Evolutionary conservation across 2,888 invertebrate species (phyloP).

Genomic region (Lomographa bimaculata): DNA sequence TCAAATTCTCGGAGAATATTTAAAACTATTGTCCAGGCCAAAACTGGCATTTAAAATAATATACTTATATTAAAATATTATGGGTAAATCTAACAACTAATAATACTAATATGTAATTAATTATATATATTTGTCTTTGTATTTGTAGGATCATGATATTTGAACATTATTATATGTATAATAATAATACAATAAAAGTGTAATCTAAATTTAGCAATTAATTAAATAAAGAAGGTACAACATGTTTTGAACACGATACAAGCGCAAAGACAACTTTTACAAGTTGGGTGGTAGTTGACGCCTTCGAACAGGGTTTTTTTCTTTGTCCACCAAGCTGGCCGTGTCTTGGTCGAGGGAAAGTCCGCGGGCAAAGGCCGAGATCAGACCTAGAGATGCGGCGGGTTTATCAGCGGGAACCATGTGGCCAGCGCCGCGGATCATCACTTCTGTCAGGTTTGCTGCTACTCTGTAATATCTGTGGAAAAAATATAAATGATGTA

Average conservation of each 20-base stretch:
- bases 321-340: constrained; percentile 51
- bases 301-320: constrained; percentile 56
- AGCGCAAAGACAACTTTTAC: constrained; percentile 6
- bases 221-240: constrained; percentile 13
- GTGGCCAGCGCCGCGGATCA: constrained; percentile 86
- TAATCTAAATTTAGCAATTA: constrained; percentile 3
- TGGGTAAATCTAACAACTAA: too few relatives aligned
- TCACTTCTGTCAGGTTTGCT: constrained; percentile 83
- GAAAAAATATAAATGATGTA: constrained; percentile 14
- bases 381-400: constrained; percentile 82
- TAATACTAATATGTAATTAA: too few relatives aligned
- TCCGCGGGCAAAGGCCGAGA: constrained; percentile 84
- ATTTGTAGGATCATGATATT: too few relatives aligned
- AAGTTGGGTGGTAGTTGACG: constrained; percentile 50
- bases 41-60: too few relatives aligned
- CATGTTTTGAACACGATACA: constrained; percentile 13
- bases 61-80: too few relatives aligned
- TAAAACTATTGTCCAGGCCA: too few relatives aligned
- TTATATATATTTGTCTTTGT: too few relatives aligned
- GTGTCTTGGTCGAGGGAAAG: constrained; percentile 62
- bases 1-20: too few relatives aligned
- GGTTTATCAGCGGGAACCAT: constrained; percentile 87
- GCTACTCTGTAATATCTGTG: constrained; percentile 81
- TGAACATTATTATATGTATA: too few relatives aligned
- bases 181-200: too few relatives aligned